phyloP scores from a whole-genome alignment of 35 echinoderm and acorn worm genomes.

The Chiridota heheva region DNA sequence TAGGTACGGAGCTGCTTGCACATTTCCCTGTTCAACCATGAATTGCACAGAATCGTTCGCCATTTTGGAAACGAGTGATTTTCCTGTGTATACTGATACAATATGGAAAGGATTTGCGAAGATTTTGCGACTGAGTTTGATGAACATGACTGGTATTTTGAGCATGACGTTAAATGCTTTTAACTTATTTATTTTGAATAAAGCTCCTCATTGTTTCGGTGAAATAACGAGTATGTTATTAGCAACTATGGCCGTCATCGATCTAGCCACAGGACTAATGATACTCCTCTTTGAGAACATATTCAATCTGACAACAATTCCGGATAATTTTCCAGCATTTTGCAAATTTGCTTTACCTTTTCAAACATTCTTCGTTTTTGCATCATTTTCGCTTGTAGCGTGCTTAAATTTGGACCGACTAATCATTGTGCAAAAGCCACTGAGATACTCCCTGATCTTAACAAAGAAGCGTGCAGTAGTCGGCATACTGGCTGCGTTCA shows the following conservation, averaged over 20 bases:
- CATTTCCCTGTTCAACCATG: too few species aligned
- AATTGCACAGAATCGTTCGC: too few species aligned
- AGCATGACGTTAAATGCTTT: constrained; percentile 16
- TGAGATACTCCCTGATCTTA: constrained; percentile 9
- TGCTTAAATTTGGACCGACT: constrained; percentile 23
- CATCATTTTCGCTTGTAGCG: constrained; percentile 18
- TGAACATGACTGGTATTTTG: constrained; percentile 20
- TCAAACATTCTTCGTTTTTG: constrained; percentile 17
- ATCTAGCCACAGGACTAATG: constrained; percentile 5
- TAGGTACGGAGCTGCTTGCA: too few species aligned
- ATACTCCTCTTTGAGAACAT: constrained; percentile 1
- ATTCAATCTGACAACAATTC: neutral
- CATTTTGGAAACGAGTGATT: too few species aligned
- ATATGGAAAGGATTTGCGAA: too few species aligned
- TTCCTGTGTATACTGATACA: too few species aligned
- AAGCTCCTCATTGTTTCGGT: constrained; percentile 21
- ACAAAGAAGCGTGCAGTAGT: neutral
- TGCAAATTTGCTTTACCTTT: neutral
- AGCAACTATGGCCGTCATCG: constrained; percentile 8
- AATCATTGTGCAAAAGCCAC: neutral
- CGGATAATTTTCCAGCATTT: neutral
- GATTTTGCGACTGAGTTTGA: too few species aligned
- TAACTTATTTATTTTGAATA: constrained; percentile 3
- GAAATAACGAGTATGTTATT: constrained; percentile 21
- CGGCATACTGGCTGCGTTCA: neutral